Base-by-base conservation (phyloP, 2,113 vertebrate species). In the Gobio gobio region DNA sequence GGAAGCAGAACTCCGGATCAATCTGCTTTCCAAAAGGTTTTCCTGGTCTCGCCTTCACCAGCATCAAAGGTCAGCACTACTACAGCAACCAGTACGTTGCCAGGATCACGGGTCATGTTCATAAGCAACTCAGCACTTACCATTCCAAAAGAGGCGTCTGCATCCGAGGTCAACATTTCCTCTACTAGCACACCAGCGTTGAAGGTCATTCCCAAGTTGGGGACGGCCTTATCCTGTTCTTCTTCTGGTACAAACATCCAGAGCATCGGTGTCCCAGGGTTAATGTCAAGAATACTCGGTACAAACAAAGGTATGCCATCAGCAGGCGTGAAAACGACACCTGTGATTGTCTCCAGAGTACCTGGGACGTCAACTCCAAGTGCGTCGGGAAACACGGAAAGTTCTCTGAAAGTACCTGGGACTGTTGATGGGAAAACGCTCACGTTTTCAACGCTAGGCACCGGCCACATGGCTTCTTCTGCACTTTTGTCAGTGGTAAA, bases 391-490 rank as follows among this genome's bases (percentile, higher is more conserved):
- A 85, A 63, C 45, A 18, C 29, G 29, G 61, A 47, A n/a, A 40
- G 29, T 47, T 61, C 72, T 47, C 49, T 36, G 33, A 89, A 85
- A 54, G 61, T 33, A 7, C 49, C 78, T 47, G 85, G 45, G 4
- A 72, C 74, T 74, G 2, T 86, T 91, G 73, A 83, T 40, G 93
- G 94, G 85, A 96, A 90, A 91, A 90, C 91, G 86, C 59, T 95
- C 81, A 93, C 94, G 73, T 93, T 96, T 89, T 95, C 96, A 83
- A 96, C 95, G 91, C 95, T 96, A 82, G 96, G 96, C 92, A 93
- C 95, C 82, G 95, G 95, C 84, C 95, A 96, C 91, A 95, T 96
- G 91, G 92, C 95, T 63, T 95, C 96, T 13, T 96, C 96, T 82
- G 90, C 95, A 89, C 92, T 97, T 70, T 93, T 96, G 91, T 95